Conservation (phyloP, 2,888 invertebrate species). For the Phortica okadai region DNA sequence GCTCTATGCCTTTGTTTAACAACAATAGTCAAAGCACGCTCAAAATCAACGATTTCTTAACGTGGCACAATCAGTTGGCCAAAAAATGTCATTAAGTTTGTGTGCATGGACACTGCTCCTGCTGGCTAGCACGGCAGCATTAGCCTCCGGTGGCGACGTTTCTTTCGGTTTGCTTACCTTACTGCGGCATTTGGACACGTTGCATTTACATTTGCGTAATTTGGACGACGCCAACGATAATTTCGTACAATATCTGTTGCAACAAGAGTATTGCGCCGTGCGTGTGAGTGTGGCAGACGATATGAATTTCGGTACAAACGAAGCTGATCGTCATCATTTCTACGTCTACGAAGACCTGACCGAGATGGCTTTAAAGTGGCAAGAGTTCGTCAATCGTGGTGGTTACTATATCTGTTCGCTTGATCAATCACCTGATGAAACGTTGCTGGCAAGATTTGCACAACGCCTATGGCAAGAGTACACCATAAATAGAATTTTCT, state of each 20-base stretch:
- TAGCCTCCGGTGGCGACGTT: constrained; percentile 7
- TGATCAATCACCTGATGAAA: constrained; percentile 30
- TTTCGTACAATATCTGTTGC: constrained; percentile 56
- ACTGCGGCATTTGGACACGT: constrained; percentile 50
- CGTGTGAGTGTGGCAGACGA: constrained; percentile 42
- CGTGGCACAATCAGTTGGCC: constrained; percentile 24
- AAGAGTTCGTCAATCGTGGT: constrained; percentile 27
- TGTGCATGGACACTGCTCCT: neutral
- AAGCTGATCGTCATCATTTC: constrained; percentile 47
- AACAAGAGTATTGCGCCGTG: constrained; percentile 48
- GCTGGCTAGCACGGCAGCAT: neutral
- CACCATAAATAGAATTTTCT: constrained; percentile 65
- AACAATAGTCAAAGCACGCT: constrained; percentile 37
- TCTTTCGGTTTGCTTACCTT: constrained; percentile 38
- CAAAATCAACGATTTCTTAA: constrained; percentile 27
- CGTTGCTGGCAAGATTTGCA: constrained; percentile 49
- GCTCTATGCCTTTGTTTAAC: constrained; percentile 38
- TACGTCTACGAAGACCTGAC: constrained; percentile 38
- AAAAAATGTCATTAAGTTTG: constrained; percentile 31
- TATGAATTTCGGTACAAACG: neutral
- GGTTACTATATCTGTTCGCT: constrained; percentile 53
- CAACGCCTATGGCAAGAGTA: constrained; percentile 55
- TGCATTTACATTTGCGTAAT: constrained; percentile 56
- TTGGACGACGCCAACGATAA: constrained; percentile 44
- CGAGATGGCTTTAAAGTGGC: constrained; percentile 20